phyloP scores from a whole-genome alignment of 2,797 vertebrate species.

The Cynodonichthys magdalenae region DNA sequence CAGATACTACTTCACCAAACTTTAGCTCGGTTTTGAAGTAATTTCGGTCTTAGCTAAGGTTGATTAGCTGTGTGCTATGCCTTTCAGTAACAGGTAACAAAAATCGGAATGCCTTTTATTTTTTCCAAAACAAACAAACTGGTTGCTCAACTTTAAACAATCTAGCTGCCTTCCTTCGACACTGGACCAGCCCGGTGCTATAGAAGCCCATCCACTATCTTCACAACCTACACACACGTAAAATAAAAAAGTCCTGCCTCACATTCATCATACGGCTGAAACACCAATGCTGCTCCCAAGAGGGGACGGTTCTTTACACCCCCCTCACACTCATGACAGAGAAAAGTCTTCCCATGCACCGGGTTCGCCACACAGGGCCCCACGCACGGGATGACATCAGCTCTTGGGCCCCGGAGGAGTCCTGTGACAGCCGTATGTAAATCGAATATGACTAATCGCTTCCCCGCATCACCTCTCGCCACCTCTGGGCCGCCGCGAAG shows the following conservation, averaged over 20 bases:
- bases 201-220: constrained; percentile 19
- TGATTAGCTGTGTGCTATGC: no score
- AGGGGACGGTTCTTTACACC: constrained; percentile 18
- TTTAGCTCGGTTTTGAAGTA: no score
- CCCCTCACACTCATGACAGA: constrained; percentile 22
- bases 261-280: constrained; percentile 59
- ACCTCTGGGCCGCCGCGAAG: constrained; percentile 68
- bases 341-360: constrained; percentile 64
- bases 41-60: no score
- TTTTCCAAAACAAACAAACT: background rate
- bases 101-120: no score
- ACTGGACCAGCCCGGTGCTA: background rate
- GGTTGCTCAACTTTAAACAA: background rate
- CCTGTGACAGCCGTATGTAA: constrained; percentile 81
- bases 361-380: constrained; percentile 62
- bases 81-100: no score
- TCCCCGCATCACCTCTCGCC: constrained; percentile 73
- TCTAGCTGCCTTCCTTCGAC: constrained; percentile 1
- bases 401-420: constrained; percentile 45
- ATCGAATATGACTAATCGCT: constrained; percentile 84
- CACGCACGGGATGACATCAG: constrained; percentile 74
- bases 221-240: constrained; percentile 30
- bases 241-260: constrained; percentile 40
- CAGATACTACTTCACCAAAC: no score
- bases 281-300: constrained; percentile 38